Evolutionary conservation across 2,113 vertebrate genomes (phyloP).

Genomic region (Pelobates fuscus): DNA sequence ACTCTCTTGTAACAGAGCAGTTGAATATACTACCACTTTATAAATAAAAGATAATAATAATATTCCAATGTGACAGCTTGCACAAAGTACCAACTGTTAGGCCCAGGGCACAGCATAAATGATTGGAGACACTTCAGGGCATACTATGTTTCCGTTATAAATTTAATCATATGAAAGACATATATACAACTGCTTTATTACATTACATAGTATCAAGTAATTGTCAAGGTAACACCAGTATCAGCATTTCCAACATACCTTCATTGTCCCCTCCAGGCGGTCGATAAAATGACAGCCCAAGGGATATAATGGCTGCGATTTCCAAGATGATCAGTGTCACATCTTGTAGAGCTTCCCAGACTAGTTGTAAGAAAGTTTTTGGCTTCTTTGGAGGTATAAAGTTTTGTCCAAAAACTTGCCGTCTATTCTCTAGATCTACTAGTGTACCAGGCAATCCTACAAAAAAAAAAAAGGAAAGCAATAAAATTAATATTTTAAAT

Average conservation of each 20-base stretch:
- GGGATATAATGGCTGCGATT: conserved; percentile 93
- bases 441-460: conserved; percentile 85
- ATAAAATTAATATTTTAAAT: no score
- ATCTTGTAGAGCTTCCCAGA: conserved; percentile 98
- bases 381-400: conserved; percentile 99
- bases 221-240: neutral
- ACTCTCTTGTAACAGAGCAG: no score
- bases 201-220: neutral
- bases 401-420: conserved; percentile 92
- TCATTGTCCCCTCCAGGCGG: conserved; percentile 85
- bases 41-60: no score
- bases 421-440: conserved; percentile 92
- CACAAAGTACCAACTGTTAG: neutral
- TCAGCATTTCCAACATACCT: conserved; percentile 62
- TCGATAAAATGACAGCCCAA: conserved; percentile 96
- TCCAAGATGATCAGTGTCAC: conserved; percentile 98
- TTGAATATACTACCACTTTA: no score
- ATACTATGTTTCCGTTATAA: no score
- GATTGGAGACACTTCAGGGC: neutral
- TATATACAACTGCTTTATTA: no score
- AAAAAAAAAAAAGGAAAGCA: conserved; percentile 45
- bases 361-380: conserved; percentile 98
- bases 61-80: no score
- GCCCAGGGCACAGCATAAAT: neutral
- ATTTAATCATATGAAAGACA: no score